Evolutionary conservation across 1,140 invertebrate genomes (phyloP).

Genomic region (Episyrphus balteatus): DNA sequence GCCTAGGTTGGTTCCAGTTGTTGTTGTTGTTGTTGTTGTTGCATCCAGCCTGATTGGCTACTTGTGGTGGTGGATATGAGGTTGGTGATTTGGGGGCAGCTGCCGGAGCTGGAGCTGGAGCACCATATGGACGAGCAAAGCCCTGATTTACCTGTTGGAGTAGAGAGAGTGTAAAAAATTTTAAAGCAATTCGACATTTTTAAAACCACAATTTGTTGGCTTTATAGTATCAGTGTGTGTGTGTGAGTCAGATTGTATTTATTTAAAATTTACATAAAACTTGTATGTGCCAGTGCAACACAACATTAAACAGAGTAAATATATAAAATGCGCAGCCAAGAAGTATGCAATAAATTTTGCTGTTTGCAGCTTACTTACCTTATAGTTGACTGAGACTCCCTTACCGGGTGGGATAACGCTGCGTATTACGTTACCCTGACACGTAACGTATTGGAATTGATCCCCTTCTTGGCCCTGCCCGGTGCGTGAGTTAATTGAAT

Average conservation of each 20-base stretch:
- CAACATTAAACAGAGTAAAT: neutral
- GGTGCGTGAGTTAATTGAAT: neutral
- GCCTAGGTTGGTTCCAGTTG: conserved; percentile 5
- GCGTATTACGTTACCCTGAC: conserved; percentile 33
- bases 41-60: too few species aligned
- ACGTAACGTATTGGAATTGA: conserved; percentile 32
- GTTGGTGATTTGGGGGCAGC: conserved; percentile 32
- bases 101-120: conserved; percentile 16
- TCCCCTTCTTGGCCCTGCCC: conserved; percentile 8
- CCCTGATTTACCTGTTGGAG: conserved; percentile 27
- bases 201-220: too few species aligned
- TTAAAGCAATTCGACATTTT: too few species aligned
- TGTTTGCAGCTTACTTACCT: conserved; percentile 32
- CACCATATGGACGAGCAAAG: conserved; percentile 29
- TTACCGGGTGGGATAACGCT: conserved; percentile 35
- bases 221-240: neutral
- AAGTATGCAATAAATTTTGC: too few species aligned
- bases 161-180: neutral
- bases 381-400: conserved; percentile 23
- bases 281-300: neutral
- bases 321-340: too few species aligned
- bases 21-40: too few species aligned
- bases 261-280: neutral
- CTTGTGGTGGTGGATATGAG: conserved; percentile 21
- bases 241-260: neutral